Evolutionary conservation across 2,888 invertebrate species (phyloP), one percentile per base, ranked within the genome.

Genomic region (Mongoloraphidia duomilia): DNA sequence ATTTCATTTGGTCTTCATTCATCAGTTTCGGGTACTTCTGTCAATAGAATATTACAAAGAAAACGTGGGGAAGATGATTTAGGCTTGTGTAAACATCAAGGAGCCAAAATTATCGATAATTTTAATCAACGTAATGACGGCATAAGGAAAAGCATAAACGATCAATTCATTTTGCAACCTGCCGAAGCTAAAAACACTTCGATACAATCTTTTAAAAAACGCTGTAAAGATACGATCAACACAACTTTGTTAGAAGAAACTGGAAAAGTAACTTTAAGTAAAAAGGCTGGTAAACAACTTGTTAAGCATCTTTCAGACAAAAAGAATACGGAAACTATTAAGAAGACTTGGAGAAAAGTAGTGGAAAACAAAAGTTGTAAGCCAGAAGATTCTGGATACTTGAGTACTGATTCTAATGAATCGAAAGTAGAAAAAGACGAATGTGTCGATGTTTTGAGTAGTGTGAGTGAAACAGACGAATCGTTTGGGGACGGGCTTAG

Each of bases 401-500:
- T 90, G 50, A 90, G 89, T 62, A 86, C 86, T 35, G 89, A 89
- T 60, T 88, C 87, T 2, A 75, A 74, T 37, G 76, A 77, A 58
- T 76, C 77, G 1, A 69, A 70, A 58, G 69, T 50, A 52, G 57
- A 54, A 51, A 57, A 52, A 53, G 49, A 49, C 17, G 50, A 52
- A 45, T 46, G 44, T 39, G 40, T 49, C 2, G 53, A 50, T 14
- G 42, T 45, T 17, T 36, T 45, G 6, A 50, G 55, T 52, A 74
- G 79, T 67, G 74, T 78, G 59, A 78, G 84, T 65, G 85, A 79
- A 60, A 85, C 85, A 53, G 87, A 85, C 53, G 86, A 86, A 61
- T 83, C 82, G n/a, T 76, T 80, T 53, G 82, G 81, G 37, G 87
- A 87, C 61, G 88, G 83, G 9, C 77, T 84, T 53, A 87, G 88